Evolutionary conservation across 2,797 vertebrate species (phyloP).

Genomic region (Lophius americanus): DNA sequence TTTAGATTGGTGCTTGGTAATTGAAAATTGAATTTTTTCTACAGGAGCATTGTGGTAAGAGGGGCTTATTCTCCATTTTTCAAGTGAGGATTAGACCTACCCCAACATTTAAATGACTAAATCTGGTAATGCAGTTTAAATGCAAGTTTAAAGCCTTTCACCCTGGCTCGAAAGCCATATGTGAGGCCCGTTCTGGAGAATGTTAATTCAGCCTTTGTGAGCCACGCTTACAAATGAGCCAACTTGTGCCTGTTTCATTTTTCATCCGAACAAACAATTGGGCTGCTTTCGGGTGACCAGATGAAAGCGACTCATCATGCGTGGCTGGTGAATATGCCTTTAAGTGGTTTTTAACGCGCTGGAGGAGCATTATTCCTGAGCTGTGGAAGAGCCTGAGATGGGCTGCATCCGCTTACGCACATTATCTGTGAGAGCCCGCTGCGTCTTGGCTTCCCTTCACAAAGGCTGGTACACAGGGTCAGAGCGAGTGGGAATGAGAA

Average conservation of each 20-base stretch:
- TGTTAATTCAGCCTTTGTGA: constrained; percentile 20
- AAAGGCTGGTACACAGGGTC: constrained; percentile 74
- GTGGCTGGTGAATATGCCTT: constrained; percentile 50
- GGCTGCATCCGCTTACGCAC: constrained; percentile 76
- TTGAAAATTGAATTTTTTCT: constrained; percentile 49
- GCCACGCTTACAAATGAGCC: neutral
- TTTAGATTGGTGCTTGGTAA: constrained; percentile 32
- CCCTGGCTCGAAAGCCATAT: constrained; percentile 12
- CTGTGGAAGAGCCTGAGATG: constrained; percentile 67
- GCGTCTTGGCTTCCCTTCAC: constrained; percentile 75
- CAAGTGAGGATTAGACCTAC: constrained; percentile 23
- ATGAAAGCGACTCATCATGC: constrained; percentile 44
- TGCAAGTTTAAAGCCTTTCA: constrained; percentile 18
- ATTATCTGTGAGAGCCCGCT: constrained; percentile 70
- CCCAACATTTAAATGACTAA: constrained; percentile 32
- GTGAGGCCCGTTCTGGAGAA: neutral
- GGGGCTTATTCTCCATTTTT: constrained; percentile 40
- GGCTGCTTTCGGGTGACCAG: constrained; percentile 16
- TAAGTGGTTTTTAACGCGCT: constrained; percentile 58
- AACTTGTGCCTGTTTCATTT: constrained; percentile 17
- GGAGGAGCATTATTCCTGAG: constrained; percentile 43
- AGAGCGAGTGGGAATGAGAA: constrained; percentile 73
- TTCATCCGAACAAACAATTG: constrained; percentile 40
- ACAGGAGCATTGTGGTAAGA: constrained; percentile 8
- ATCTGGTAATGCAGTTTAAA: constrained; percentile 3